These are phyloP conservation scores for Clytia hemisphaerica DNA, from an alignment of 30 jellyfish, hydroid and myxozoan species.

Conservation along the genomic window DNA sequence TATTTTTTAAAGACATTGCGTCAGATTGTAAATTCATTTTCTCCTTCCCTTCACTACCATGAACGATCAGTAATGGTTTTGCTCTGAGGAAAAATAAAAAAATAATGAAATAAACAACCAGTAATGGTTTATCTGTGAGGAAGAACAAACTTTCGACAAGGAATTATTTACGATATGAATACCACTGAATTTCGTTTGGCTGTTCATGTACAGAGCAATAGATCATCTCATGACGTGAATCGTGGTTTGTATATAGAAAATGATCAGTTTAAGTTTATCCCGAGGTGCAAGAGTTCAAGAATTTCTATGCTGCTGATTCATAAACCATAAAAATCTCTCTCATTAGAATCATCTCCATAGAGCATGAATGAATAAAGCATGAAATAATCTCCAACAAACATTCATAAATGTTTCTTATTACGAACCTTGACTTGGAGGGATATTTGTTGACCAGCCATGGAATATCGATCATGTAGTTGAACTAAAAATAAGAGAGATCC, in stretches of 20 bases:
- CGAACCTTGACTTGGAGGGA: constrained; percentile 58
- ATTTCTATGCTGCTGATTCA: too few relatives aligned
- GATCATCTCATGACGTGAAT: too few relatives aligned
- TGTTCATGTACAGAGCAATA: too few relatives aligned
- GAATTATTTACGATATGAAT: too few relatives aligned
- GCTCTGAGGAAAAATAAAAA: constrained; percentile 26
- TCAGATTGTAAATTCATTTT: constrained; percentile 59
- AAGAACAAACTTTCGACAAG: too few relatives aligned
- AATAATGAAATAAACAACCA: not conserved
- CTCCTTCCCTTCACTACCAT: constrained; percentile 72
- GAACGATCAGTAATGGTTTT: constrained; percentile 67
- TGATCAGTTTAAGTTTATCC: too few relatives aligned
- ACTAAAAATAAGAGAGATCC: constrained; percentile 26
- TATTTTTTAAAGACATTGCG: constrained; percentile 44
- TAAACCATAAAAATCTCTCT: too few relatives aligned
- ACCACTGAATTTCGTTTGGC: too few relatives aligned
- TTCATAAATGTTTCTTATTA: not conserved
- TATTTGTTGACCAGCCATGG: constrained; percentile 72
- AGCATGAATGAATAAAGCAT: not conserved
- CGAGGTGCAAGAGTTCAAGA: too few relatives aligned
- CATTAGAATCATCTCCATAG: too few relatives aligned
- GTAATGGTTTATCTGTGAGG: not conserved
- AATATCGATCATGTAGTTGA: constrained; percentile 77
- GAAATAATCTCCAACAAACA: not conserved
- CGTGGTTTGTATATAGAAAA: too few relatives aligned